These are phyloP conservation scores for Cyprinodon brontotheroides DNA, from an alignment of 2,113 vertebrate species.

Conservation along the genomic window DNA sequence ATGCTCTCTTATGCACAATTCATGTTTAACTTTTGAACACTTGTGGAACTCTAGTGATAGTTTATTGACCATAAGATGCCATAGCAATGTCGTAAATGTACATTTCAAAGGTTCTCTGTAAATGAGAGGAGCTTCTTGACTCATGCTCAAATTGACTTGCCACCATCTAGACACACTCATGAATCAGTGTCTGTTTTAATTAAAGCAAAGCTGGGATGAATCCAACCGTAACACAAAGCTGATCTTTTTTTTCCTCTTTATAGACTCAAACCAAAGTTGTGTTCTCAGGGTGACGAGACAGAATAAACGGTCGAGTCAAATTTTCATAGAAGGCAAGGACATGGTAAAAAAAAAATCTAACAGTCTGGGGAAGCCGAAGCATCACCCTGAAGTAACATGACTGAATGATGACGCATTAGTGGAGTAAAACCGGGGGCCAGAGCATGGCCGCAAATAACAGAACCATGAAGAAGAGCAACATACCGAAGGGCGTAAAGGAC, in stretches of 20 bases:
- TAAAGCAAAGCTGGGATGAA: neutral
- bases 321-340: neutral
- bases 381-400: conserved; percentile 30
- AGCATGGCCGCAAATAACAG: conserved; percentile 4
- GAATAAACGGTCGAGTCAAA: conserved; percentile 9
- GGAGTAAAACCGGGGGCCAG: conserved; percentile 10
- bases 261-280: conserved; percentile 18
- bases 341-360: conserved; percentile 1
- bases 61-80: neutral
- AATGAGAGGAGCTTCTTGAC: neutral
- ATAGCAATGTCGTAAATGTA: neutral
- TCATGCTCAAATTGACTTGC: neutral
- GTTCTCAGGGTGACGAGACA: neutral
- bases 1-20: neutral
- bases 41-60: neutral
- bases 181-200: neutral
- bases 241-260: conserved; percentile 11
- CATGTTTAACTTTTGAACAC: neutral
- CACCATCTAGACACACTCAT: neutral
- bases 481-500: conserved; percentile 90
- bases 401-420: conserved; percentile 31
- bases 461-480: neutral
- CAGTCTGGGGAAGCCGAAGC: conserved; percentile 7
- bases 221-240: neutral
- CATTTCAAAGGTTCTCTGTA: neutral